phyloP scores from a whole-genome alignment of 2,888 invertebrate species.

The Papilio gigon region DNA sequence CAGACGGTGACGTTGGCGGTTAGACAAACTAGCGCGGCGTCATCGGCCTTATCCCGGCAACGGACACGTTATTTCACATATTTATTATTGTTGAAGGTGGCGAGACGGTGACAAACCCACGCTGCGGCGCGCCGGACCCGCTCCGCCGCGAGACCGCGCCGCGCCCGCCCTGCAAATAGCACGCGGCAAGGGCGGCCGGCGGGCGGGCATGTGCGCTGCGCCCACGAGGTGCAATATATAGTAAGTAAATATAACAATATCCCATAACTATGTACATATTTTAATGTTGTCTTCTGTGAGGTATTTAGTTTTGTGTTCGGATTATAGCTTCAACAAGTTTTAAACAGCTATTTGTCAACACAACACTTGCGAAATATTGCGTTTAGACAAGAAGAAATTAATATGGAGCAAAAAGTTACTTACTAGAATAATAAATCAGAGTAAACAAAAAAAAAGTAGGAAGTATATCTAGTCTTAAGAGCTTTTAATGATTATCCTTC shows the following conservation, averaged over 20 bases:
- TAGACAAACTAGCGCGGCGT: constrained; percentile 80
- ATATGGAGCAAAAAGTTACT: no score
- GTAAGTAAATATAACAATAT: constrained; percentile 2
- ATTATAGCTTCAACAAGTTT: not conserved
- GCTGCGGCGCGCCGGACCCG: constrained; percentile 63
- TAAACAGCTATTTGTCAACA: no score
- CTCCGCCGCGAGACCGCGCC: constrained; percentile 56
- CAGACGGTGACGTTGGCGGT: constrained; percentile 78
- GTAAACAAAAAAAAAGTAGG: no score
- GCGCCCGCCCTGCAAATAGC: constrained; percentile 67
- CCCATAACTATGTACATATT: constrained; percentile 3
- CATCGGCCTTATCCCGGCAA: constrained; percentile 74
- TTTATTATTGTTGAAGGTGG: constrained; percentile 79
- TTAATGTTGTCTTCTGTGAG: not conserved
- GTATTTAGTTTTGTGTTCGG: not conserved
- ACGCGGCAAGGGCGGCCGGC: constrained; percentile 43
- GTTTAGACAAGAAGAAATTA: no score
- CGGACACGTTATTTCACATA: constrained; percentile 77
- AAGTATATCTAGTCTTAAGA: no score
- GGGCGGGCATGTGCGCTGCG: constrained; percentile 14
- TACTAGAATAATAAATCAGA: no score
- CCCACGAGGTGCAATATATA: constrained; percentile 36
- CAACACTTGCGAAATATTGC: no score
- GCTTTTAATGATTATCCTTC: no score
- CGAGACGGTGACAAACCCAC: constrained; percentile 80